Evolutionary conservation across 2,797 vertebrate genomes (phyloP), one percentile per base, ranked within the genome.

Genomic region (Odontamblyopus rebecca): DNA sequence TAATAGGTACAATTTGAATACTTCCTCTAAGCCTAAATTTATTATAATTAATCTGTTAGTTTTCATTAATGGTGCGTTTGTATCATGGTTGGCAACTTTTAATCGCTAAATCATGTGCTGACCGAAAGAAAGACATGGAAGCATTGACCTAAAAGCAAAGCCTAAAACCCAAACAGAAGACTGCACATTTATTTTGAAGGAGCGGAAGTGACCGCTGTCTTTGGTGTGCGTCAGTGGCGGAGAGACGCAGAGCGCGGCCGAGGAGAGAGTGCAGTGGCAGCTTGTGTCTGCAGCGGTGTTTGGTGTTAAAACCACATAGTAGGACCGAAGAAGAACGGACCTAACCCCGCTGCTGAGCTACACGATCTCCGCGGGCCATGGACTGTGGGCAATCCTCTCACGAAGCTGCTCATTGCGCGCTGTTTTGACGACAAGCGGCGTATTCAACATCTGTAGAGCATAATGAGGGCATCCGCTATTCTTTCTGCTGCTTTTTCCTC

Each of bases 381-480:
- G 89, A 91, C 81, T 86, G 90, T 85, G 85, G 61, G 85, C 72
- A 27, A 81, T 48, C 5, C 4, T 15, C 66, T 61, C 27, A 68
- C 26, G 54, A 50, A 74, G 70, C 81, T 80, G 73, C 68, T 68
- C 80, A 75, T 75, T 77, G 70, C 16, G 80, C 67, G 76, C 82
- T 76, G 79, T 86, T 84, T 79, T 65, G 76, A 88, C 84, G 82
- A 85, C 73, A 67, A 69, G 79, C 77, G 81, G 84, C 66, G 85
- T 82, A 82, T 88, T 88, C 90, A 92, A 92, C 92, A 91, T 91
- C 89, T 87, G 90, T 85, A 89, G 87, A 86, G 81, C 89, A 84
- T 87, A 92, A 93, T 93, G 92, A 91, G 91, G 87, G 86, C 89
- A 91, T 93, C 91, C 89, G 89, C 89, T 90, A 88, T 89, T 87